Evolutionary conservation across 2,113 vertebrate species (phyloP).

Genomic region (Stercorarius parasiticus): DNA sequence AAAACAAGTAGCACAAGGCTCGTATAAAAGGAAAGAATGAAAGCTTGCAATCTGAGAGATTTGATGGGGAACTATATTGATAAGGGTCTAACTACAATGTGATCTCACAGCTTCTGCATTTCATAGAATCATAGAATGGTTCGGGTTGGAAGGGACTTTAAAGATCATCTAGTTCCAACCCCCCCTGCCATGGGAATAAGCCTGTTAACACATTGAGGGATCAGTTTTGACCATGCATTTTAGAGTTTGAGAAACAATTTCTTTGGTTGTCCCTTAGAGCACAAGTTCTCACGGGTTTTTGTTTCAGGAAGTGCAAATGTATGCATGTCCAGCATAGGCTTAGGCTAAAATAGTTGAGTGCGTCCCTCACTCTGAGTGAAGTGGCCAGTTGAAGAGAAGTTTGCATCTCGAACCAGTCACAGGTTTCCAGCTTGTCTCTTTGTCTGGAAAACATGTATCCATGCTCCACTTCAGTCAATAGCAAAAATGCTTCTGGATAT

Average conservation of each 20-base stretch:
- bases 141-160: not conserved
- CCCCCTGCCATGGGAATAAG: not conserved
- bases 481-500: not conserved
- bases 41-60: not conserved
- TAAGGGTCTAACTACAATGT: not conserved
- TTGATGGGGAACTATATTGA: not conserved
- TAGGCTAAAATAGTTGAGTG: not conserved
- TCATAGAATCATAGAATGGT: not conserved
- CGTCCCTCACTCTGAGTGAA: not conserved
- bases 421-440: not conserved
- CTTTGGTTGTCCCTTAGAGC: not conserved
- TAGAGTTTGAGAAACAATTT: not conserved
- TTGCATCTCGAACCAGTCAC: not conserved
- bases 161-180: not conserved
- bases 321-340: not conserved
- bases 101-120: not conserved
- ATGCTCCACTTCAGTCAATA: not conserved
- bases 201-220: not conserved
- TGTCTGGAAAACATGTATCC: not conserved
- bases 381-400: not conserved
- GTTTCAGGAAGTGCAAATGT: not conserved
- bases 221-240: not conserved
- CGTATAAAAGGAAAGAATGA: not conserved
- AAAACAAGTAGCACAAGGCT: fast-evolving
- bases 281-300: not conserved